Percentiles rank a stretch among this genome's conserved stretches.
phyloP scores from a whole-genome alignment of 2,797 vertebrate genomes.

The Hybognathus amarus region DNA sequence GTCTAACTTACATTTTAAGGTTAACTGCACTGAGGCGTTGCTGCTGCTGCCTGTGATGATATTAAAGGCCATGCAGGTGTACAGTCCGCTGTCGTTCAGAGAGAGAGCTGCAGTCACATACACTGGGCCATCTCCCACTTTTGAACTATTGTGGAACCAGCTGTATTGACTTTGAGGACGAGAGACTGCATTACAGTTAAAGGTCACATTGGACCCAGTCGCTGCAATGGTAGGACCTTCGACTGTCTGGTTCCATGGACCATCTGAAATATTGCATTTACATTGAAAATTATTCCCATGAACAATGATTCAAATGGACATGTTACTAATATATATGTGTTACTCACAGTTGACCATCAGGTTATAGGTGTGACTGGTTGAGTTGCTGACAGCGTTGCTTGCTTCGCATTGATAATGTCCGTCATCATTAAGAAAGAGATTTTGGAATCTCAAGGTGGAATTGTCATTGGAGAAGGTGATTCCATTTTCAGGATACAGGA shows the following conservation, averaged over 20 bases:
- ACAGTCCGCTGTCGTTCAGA: conserved; percentile 66
- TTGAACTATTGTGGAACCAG: conserved; percentile 69
- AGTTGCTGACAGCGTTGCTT: conserved; percentile 69
- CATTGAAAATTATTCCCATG: conserved; percentile 14
- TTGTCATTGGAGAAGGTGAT: conserved; percentile 56
- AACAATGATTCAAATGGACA: background rate
- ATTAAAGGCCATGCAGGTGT: conserved; percentile 73
- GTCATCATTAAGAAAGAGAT: conserved; percentile 61
- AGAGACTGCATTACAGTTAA: conserved; percentile 68
- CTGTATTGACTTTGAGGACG: conserved; percentile 64
- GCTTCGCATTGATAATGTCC: conserved; percentile 70
- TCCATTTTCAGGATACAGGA: conserved; percentile 55
- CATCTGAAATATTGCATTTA: conserved; percentile 47
- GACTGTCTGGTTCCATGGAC: conserved; percentile 55
- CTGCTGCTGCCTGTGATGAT: conserved; percentile 62
- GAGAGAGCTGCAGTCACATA: conserved; percentile 47
- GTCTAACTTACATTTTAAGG: conserved; percentile 1
- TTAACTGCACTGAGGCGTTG: conserved; percentile 54
- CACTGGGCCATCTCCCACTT: conserved; percentile 53
- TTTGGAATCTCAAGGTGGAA: conserved; percentile 63
- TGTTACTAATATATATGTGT: background rate
- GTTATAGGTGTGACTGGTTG: conserved; percentile 62
- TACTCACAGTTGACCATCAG: conserved; percentile 73
- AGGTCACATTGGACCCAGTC: conserved; percentile 39
- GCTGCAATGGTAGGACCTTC: conserved; percentile 59